These are phyloP conservation scores for Schizaphis graminum DNA, from an alignment of 2,888 invertebrate species.

Conservation along the genomic window DNA sequence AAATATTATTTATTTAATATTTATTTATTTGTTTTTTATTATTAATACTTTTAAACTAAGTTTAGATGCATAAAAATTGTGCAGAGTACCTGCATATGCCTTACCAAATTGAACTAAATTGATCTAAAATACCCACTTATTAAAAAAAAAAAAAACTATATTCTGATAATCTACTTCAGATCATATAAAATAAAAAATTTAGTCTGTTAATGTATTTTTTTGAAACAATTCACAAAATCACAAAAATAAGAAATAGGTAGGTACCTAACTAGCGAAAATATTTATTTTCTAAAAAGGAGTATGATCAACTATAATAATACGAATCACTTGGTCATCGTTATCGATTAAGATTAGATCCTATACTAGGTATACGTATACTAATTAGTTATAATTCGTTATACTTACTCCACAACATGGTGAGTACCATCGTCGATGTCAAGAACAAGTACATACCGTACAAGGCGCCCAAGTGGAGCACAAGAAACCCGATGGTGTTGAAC, in stretches of 20 bases:
- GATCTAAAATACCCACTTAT: neutral
- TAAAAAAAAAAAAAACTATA: neutral
- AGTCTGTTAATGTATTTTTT: neutral
- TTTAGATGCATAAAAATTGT: neutral
- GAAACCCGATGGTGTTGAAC: slow-evolving; percentile 76
- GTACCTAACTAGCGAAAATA: neutral
- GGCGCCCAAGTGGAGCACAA: slow-evolving; percentile 74
- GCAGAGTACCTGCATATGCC: neutral
- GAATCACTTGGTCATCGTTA: neutral
- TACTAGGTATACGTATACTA: neutral
- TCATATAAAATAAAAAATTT: neutral
- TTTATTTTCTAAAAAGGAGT: neutral
- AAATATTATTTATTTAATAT: neutral
- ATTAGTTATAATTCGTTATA: slow-evolving; percentile 66
- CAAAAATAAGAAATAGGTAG: neutral
- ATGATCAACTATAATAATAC: neutral
- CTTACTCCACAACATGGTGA: slow-evolving; percentile 72
- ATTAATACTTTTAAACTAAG: neutral
- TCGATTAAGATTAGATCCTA: neutral
- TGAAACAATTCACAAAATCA: neutral
- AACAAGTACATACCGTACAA: slow-evolving; percentile 72
- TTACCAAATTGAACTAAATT: neutral
- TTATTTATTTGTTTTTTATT: too few relatives aligned
- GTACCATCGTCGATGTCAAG: slow-evolving; percentile 69
- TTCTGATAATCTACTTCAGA: neutral